Base-by-base conservation (phyloP, 2,113 vertebrate species). In the Hypanus sabinus region DNA sequence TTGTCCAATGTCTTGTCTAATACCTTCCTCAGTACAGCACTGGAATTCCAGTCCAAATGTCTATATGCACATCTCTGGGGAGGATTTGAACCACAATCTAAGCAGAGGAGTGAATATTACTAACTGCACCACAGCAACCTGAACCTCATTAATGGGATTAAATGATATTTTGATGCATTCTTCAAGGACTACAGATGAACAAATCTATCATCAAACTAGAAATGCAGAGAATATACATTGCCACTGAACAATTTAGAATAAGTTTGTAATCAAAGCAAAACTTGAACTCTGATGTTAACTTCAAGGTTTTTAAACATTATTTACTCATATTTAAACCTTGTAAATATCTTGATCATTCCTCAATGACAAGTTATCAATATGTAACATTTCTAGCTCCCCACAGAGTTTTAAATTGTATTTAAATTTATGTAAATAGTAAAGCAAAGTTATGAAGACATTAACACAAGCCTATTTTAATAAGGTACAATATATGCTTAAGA, bases 381-480 rank as follows among this genome's bases (percentile, higher is more conserved):
- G 55, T 30, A 88, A 62, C 83, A 62, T 62, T 62, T 87, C 60
- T n/a, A 88, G 57, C 55, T 88, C 55, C 83, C 57, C 57, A 62
- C 14, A 62, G 83, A 62, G 30, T 88, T 87, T 88, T 57, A 88
- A 88, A 88, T 27, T 16, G 83, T 88, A 88, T 88, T 88, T 55
- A 88, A 88, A 88, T 88, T 60, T 88, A 88, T 88, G 57, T 88
- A 88, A 88, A 88, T 88, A 88, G 62, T 88, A n/a, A 60, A 88
- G 57, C 30, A 88, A 88, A 10, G 11, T 85, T 27, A 85, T 27
- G 46, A 85, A 46, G 55, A 11, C 81, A 62, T 88, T 62, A 62
- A 88, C 60, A 24, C 83, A 88, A 62, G 57, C 83, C 14, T 60
- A 30, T 87, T 12, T 87, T 38, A 83, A 36, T 36, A 83, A 55